Conservation (phyloP, 2,888 invertebrate genomes). For the Elysia crispata region DNA sequence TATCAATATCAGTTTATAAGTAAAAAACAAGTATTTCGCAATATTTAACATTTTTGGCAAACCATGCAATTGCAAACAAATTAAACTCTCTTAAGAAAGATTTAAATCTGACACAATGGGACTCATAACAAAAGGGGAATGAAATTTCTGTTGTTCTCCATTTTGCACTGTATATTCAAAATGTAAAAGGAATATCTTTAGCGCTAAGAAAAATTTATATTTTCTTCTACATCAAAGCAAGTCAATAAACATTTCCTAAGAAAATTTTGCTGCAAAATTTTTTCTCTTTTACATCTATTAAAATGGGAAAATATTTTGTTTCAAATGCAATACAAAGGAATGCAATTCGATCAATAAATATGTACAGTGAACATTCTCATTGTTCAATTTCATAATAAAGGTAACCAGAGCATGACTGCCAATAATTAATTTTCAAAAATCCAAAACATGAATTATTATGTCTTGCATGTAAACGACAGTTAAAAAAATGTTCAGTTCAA, state of each 20-base stretch:
- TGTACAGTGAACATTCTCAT: too few species aligned
- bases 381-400: not conserved
- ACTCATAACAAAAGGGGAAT: too few species aligned
- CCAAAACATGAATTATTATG: not conserved
- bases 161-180: not conserved
- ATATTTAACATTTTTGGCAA: too few species aligned
- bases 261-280: not conserved
- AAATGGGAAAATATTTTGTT: not conserved
- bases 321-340: too few species aligned
- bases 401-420: not conserved
- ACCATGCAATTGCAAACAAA: too few species aligned
- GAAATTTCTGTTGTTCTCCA: too few species aligned
- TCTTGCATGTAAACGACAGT: not conserved
- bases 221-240: not conserved
- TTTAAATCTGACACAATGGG: too few species aligned
- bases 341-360: too few species aligned
- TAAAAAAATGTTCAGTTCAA: not conserved
- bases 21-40: too few species aligned
- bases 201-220: not conserved
- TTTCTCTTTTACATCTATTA: not conserved
- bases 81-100: too few species aligned
- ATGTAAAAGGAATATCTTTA: not conserved
- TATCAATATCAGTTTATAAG: too few species aligned
- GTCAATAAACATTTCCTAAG: not conserved
- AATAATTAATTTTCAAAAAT: not conserved